Conservation (phyloP, 1,140 invertebrate species). For the Diabrotica virgifera region DNA sequence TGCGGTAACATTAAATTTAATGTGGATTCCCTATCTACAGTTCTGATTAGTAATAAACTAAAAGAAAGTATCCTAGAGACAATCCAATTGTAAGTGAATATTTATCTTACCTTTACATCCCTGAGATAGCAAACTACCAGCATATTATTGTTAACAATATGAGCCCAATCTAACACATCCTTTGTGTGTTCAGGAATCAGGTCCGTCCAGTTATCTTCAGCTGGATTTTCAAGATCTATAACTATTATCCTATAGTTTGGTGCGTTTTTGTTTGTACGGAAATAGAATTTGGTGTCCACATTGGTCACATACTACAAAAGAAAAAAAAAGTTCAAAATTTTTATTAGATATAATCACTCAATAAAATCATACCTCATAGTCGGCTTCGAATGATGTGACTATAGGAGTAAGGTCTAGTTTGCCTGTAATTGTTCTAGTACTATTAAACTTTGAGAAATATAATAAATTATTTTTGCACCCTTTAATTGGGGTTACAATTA, state of each 20-base stretch:
- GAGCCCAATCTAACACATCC: conserved; percentile 87
- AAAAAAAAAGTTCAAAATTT: background rate
- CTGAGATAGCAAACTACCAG: conserved; percentile 88
- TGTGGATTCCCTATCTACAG: no score
- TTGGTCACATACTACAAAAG: conserved; percentile 85
- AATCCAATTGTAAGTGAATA: no score
- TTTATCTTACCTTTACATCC: conserved; percentile 81
- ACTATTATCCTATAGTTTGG: conserved; percentile 86
- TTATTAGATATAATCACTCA: no score
- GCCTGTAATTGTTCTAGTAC: conserved; percentile 58
- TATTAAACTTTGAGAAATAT: conserved; percentile 74
- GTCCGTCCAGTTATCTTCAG: conserved; percentile 77
- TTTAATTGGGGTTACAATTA: conserved; percentile 74
- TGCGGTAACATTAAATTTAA: no score
- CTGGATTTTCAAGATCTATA: conserved; percentile 81
- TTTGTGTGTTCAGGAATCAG: conserved; percentile 81
- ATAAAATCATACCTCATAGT: conserved; percentile 75
- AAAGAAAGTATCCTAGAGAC: no score
- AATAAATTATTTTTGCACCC: conserved; percentile 87
- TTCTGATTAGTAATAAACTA: no score
- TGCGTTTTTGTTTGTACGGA: conserved; percentile 92
- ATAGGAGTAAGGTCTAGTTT: conserved; percentile 70
- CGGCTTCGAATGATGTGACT: conserved; percentile 87
- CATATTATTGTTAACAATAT: conserved; percentile 80
- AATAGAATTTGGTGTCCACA: conserved; percentile 76